A percentile compares a stretch with the other conserved stretches of the same genome.
Conservation (phyloP, 2,113 vertebrate species). For the Poeciliopsis occidentalis region DNA sequence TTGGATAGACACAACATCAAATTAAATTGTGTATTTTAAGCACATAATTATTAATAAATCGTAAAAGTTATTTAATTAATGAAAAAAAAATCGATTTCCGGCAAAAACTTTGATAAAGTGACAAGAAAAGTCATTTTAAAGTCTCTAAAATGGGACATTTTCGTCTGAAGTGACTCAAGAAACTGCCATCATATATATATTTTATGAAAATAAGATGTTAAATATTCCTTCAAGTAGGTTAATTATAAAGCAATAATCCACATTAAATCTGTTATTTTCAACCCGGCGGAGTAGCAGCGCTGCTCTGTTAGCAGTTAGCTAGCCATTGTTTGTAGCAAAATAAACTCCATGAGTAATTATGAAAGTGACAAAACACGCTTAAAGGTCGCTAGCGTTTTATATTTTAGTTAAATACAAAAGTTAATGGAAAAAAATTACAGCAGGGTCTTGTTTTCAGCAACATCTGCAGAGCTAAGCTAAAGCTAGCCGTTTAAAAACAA, state of each 20-base stretch:
- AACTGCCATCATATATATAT: not conserved
- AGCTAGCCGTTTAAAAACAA: slow-evolving; percentile 59
- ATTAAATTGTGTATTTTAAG: too few relatives aligned
- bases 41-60: too few relatives aligned
- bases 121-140: not conserved
- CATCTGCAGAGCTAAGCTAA: slow-evolving; percentile 54
- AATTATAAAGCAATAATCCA: not conserved
- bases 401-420: rapidly evolving
- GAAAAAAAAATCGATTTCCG: not conserved
- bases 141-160: not conserved
- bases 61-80: not conserved
- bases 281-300: not conserved
- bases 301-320: not conserved
- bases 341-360: not conserved
- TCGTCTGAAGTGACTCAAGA: not conserved
- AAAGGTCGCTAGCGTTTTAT: not conserved
- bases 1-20: too few relatives aligned
- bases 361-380: not conserved
- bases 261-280: not conserved
- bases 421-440: not conserved
- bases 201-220: not conserved
- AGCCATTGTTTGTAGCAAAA: slow-evolving; percentile 1
- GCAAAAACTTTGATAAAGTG: not conserved
- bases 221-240: not conserved
- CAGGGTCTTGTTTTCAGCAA: slow-evolving; percentile 2